A percentile compares a stretch with the other conserved stretches of the same genome.
These are phyloP conservation scores for Sitophilus oryzae DNA, from an alignment of 1,140 invertebrate species.

Conservation along the genomic window DNA sequence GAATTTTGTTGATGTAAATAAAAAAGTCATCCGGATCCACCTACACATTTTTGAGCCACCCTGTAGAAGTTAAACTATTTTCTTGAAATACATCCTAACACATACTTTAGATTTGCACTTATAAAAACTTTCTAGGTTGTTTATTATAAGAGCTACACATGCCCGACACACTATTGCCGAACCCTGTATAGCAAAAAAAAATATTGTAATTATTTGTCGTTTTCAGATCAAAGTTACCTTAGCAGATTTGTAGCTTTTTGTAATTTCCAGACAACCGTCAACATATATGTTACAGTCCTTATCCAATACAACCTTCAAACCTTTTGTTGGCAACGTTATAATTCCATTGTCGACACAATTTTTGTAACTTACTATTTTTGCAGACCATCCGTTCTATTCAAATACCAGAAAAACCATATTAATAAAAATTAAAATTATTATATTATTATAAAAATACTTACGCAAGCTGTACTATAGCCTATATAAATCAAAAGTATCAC, in stretches of 20 bases:
- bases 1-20: too few species aligned
- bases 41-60: too few species aligned
- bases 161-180: too few species aligned
- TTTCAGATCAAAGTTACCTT: slow-evolving; percentile 19
- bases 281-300: slow-evolving; percentile 28
- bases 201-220: too few species aligned
- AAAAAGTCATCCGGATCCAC: too few species aligned
- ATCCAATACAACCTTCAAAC: slow-evolving; percentile 20
- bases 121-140: too few species aligned
- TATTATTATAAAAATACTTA: slow-evolving; percentile 2
- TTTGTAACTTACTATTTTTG: slow-evolving; percentile 22
- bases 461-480: background rate
- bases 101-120: too few species aligned
- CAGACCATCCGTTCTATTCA: slow-evolving; percentile 29
- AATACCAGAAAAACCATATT: background rate
- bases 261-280: slow-evolving; percentile 26
- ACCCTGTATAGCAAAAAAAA: too few species aligned
- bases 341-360: slow-evolving; percentile 25
- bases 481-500: too few species aligned
- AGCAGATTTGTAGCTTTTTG: slow-evolving; percentile 26
- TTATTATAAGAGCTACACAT: too few species aligned
- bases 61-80: too few species aligned
- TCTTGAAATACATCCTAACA: too few species aligned
- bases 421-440: background rate
- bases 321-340: slow-evolving; percentile 16